phyloP scores from a whole-genome alignment of 2,888 invertebrate species.

The Cephus spinipes region DNA sequence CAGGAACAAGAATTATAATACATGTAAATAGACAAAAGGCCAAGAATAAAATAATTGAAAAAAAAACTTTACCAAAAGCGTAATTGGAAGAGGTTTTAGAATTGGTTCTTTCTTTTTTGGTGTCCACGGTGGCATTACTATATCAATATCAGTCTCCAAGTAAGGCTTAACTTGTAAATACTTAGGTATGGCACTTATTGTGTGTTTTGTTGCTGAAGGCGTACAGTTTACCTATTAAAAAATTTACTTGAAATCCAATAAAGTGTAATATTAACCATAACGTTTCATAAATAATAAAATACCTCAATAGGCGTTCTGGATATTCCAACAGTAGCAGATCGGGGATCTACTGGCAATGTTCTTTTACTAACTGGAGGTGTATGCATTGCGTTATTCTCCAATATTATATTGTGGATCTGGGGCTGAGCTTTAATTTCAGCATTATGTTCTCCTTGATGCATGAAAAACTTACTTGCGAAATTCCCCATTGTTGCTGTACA shows the following conservation, averaged over 20 bases:
- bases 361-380: constrained; percentile 42
- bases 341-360: constrained; percentile 43
- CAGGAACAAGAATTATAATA: not conserved
- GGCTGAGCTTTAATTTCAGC: constrained; percentile 22
- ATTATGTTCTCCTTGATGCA: constrained; percentile 29
- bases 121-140: constrained; percentile 34
- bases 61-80: constrained; percentile 39
- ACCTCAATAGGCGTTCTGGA: constrained; percentile 53
- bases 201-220: constrained; percentile 29
- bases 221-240: constrained; percentile 34
- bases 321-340: constrained; percentile 51
- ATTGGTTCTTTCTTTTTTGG: constrained; percentile 29
- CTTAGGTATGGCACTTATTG: constrained; percentile 49
- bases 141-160: constrained; percentile 57
- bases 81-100: constrained; percentile 29
- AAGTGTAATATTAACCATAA: not conserved
- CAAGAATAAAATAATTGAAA: not conserved
- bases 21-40: not conserved
- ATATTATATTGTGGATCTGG: constrained; percentile 5
- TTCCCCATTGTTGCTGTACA: constrained; percentile 43
- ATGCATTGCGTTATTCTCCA: constrained; percentile 25
- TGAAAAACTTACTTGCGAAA: constrained; percentile 40
- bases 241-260: not conserved
- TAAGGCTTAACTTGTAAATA: constrained; percentile 50
- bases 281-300: not conserved